phyloP scores from a whole-genome alignment of 2,797 vertebrate species.

The Peromyscus aztecus region DNA sequence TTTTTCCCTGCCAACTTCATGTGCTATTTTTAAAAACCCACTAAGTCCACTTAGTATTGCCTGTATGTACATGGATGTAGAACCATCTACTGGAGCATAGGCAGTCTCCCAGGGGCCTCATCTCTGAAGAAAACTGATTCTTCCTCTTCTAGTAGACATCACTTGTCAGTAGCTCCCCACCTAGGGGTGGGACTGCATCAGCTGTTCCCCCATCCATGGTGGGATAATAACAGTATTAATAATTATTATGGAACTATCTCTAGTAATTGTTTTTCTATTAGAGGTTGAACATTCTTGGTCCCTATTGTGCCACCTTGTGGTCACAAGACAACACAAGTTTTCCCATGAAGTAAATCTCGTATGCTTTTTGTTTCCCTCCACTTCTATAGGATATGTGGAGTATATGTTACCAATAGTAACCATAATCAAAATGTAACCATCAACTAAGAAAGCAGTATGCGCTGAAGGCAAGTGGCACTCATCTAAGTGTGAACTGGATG shows the following conservation, averaged over 20 bases:
- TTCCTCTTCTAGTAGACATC: neutral
- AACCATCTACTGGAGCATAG: neutral
- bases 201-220: too few species aligned
- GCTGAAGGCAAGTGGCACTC: neutral
- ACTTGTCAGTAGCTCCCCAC: neutral
- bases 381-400: neutral
- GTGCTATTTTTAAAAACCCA: neutral
- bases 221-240: slow-evolving; percentile 46
- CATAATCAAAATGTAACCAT: neutral
- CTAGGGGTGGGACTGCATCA: neutral
- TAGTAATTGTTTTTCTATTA: slow-evolving; percentile 47
- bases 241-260: slow-evolving; percentile 67
- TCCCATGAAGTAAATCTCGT: slow-evolving; percentile 19
- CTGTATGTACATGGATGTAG: neutral
- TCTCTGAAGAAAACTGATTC: neutral
- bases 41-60: neutral
- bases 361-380: neutral
- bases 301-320: slow-evolving; percentile 86
- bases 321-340: slow-evolving; percentile 40
- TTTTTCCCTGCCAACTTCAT: neutral
- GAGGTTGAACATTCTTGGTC: slow-evolving; percentile 78
- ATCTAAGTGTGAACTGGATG: neutral
- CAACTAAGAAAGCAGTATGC: neutral
- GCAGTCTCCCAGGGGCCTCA: neutral
- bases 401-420: neutral